Percentiles rank a stretch among this genome's conserved stretches.
phyloP scores from a whole-genome alignment of 2,888 invertebrate species.

The Margaritifera margaritifera region DNA sequence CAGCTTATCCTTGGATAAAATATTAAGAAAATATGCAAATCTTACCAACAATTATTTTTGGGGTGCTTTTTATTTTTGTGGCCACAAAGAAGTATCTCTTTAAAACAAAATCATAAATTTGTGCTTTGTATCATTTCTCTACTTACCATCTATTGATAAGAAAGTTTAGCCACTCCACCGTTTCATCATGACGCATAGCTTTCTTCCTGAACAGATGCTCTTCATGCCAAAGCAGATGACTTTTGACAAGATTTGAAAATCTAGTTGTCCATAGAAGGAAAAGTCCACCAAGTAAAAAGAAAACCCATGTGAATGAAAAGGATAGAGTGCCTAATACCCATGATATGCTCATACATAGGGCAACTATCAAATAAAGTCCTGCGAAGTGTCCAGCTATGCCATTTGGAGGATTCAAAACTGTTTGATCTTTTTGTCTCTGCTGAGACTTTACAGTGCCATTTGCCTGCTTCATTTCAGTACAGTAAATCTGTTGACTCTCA shows the following conservation, averaged over 20 bases:
- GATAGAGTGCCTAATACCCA: slow-evolving; percentile 64
- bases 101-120: too few relatives aligned
- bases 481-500: too few relatives aligned
- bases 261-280: slow-evolving; percentile 69
- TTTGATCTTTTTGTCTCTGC: too few relatives aligned
- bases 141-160: slow-evolving; percentile 76
- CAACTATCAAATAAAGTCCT: slow-evolving; percentile 65
- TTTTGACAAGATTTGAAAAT: slow-evolving; percentile 59
- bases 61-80: too few relatives aligned
- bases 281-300: slow-evolving; percentile 59
- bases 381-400: slow-evolving; percentile 10
- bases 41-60: too few relatives aligned
- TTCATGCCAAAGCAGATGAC: slow-evolving; percentile 61
- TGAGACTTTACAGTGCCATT: too few relatives aligned
- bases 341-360: slow-evolving; percentile 53
- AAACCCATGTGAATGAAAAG: slow-evolving; percentile 68
- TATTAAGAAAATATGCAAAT: too few relatives aligned
- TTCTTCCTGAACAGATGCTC: slow-evolving; percentile 73
- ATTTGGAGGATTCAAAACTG: too few relatives aligned
- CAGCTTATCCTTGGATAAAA: too few relatives aligned
- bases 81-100: too few relatives aligned
- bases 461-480: too few relatives aligned
- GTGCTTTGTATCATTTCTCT: neutral
- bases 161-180: slow-evolving; percentile 77
- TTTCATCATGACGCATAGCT: slow-evolving; percentile 75